These are phyloP conservation scores for Paedocypris sp. DNA, from an alignment of 2,113 vertebrate species.

Conservation along the genomic window DNA sequence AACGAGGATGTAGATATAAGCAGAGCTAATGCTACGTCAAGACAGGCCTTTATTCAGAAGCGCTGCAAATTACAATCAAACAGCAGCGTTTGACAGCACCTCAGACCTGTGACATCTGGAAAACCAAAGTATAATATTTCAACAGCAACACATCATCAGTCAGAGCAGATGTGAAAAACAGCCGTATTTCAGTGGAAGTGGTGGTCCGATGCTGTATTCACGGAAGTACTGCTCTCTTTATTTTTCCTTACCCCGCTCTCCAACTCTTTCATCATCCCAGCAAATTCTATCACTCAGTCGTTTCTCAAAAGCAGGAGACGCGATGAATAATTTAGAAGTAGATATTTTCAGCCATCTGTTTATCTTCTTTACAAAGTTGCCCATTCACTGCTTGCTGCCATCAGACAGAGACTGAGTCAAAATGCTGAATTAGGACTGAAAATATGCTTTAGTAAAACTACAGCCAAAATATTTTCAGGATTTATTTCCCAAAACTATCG, in stretches of 20 bases:
- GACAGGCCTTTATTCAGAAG: constrained; percentile 2
- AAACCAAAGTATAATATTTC: background rate
- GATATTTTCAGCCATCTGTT: constrained; percentile 41
- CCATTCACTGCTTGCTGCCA: constrained; percentile 19
- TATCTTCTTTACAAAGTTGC: constrained; percentile 28
- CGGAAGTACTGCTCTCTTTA: constrained; percentile 42
- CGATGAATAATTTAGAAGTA: constrained; percentile 42
- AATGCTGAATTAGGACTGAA: constrained; percentile 1
- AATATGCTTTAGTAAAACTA: background rate
- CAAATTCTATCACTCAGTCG: constrained; percentile 24
- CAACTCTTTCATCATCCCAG: constrained; percentile 29
- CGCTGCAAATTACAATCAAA: background rate
- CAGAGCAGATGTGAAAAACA: background rate
- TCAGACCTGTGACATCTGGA: constrained; percentile 9
- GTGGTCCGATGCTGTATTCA: background rate
- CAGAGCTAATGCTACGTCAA: background rate
- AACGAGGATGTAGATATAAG: background rate
- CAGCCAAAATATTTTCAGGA: too few species aligned
- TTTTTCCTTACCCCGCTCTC: constrained; percentile 50
- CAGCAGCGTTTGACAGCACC: background rate
- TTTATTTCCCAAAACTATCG: too few species aligned
- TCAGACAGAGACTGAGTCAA: constrained; percentile 25
- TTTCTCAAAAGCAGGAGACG: constrained; percentile 21
- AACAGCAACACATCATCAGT: constrained; percentile 1
- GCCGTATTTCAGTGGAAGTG: background rate